Percentiles rank a stretch among this genome's conserved stretches.
These are phyloP conservation scores for Leguminivora glycinivorella DNA, from an alignment of 1,140 invertebrate species.

Conservation along the genomic window DNA sequence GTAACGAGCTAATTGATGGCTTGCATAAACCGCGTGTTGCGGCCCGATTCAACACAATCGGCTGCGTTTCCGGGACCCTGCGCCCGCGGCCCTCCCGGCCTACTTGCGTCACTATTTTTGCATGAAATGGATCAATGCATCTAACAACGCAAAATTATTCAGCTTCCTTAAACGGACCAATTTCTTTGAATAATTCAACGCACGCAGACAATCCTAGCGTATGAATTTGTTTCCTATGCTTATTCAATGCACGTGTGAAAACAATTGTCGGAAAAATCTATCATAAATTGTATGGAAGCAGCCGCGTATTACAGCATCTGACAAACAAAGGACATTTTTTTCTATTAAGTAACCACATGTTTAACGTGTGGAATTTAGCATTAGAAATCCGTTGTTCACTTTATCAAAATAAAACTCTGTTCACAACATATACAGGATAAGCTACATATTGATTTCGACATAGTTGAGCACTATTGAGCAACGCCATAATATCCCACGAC, in stretches of 20 bases:
- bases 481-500: slow-evolving; percentile 16
- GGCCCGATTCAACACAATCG: slow-evolving; percentile 54
- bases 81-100: slow-evolving; percentile 39
- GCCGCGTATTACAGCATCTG: background rate
- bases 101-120: slow-evolving; percentile 40
- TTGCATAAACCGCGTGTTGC: slow-evolving; percentile 70
- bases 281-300: background rate
- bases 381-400: background rate
- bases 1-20: slow-evolving; percentile 69
- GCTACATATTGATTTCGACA: background rate
- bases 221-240: slow-evolving; percentile 5
- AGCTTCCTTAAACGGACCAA: slow-evolving; percentile 32
- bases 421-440: background rate
- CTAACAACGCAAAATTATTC: slow-evolving; percentile 46
- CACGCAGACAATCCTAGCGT: background rate
- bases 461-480: slow-evolving; percentile 20
- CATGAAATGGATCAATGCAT: slow-evolving; percentile 48
- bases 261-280: background rate
- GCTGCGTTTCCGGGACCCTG: slow-evolving; percentile 64
- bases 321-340: background rate
- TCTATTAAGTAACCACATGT: background rate
- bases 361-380: background rate
- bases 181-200: slow-evolving; percentile 17
- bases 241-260: slow-evolving; percentile 8
- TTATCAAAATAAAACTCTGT: background rate